Evolutionary conservation across 2,113 vertebrate genomes (phyloP), one percentile per base, ranked within the genome.

Genomic region (Thalassoma bifasciatum): DNA sequence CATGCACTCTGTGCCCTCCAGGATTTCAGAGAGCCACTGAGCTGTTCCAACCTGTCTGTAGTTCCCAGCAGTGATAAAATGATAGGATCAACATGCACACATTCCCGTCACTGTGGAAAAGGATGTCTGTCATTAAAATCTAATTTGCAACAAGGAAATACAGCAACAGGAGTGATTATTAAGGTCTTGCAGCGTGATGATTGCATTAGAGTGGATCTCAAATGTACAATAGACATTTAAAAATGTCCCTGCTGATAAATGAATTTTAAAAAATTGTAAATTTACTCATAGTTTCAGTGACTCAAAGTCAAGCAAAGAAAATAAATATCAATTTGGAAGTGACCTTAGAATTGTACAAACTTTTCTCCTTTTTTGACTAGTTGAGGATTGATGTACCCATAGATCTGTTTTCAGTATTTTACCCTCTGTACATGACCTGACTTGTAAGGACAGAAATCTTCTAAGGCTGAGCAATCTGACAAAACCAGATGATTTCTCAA

Each of bases 41-140:
- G 71, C 72, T 83, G 76, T 74, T 68, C 46, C 22, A 71, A 86
- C 79, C 21, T 84, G 81, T 72, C 46, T 56, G 22, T 10, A 54
- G 38, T 67, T 76, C 66, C 57, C 46, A 44, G 66, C 56, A 80
- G 11, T 54, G 47, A 67, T 5, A n/a, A 26, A 17, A 26, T 56
- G 49, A 72, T 38, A 46, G 12, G 54, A 1, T 36, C 6, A 81
- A 49, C 37, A 36, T 36, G 4, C 53, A 42, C 37, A 52, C n/a
- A 10, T 23, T 64, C 37, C 22, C 1, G 59, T 42, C 36, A 0
- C 26, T 62, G 19, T 22, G 49, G 50, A 46, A 65, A 36, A 36
- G 5, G 36, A 52, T 42, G 21, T 38, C 10, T 64, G 60, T 63
- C 8, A 75, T 72, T 26, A 54, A 34, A 0, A 8, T 21, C 47